Evolutionary conservation across 2,797 vertebrate genomes (phyloP), one percentile per base, ranked within the genome.

Genomic region (Tenualosa ilisha): DNA sequence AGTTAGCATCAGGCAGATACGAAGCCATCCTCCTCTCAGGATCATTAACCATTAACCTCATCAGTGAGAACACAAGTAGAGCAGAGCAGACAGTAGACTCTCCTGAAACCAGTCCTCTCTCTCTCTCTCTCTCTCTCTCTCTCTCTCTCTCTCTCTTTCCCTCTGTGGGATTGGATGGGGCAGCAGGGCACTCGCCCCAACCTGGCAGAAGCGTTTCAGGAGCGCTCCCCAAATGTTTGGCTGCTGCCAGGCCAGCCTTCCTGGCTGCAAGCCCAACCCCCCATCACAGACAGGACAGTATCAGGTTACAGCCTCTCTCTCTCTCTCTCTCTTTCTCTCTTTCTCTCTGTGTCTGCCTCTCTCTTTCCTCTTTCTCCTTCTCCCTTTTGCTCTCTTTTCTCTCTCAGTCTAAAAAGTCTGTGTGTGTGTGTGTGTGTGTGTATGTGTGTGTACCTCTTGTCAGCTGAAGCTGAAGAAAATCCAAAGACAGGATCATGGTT

Each of bases 211-310:
- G 83, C 26, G 31, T 86, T 85, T 85, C 84, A 85, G 82, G 31
- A 85, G 82, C 11, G 40, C 24, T 75, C 40, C 17, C 24, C 83
- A 85, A 88, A 88, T 61, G 22, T 83, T 87, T 63, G 51, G 82
- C 81, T 56, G 82, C 81, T 56, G 43, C 53, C 82, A 31, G 82
- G 51, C 81, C 83, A 22, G 65, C 65, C 65, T 13, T 31, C 65
- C 65, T 72, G 12, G 3, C 31, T 31, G 65, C 65, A 72, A 72
- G 12, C 31, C 65, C 65, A 72, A 40, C 65, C 65, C 65, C 65
- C 65, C 65, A 72, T 72, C 31, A 17, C 65, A 72, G 65, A 72
- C 65, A 72, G 31, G 65, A 72, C 49, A 68, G 63, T 68, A 72
- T 72, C 65, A 72, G 65, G 65, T 72, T 72, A 49, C 65, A 72